phyloP scores from a whole-genome alignment of 2,888 invertebrate species.

The Molorchus minor region DNA sequence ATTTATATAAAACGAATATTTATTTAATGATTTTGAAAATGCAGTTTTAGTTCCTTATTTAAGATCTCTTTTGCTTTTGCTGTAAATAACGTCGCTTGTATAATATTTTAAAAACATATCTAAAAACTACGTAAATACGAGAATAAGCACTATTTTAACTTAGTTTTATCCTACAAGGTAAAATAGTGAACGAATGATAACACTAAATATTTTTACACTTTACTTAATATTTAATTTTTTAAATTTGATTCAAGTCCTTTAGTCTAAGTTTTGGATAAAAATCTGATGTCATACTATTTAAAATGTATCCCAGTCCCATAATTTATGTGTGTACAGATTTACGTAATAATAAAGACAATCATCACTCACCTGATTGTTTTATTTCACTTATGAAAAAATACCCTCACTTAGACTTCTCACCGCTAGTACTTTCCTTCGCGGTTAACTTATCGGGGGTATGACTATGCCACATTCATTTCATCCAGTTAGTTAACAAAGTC shows the following conservation, averaged over 20 bases:
- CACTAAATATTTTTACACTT: background rate
- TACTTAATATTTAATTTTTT: background rate
- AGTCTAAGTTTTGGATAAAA: constrained; percentile 9
- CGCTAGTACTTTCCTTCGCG: no score
- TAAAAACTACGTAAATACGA: background rate
- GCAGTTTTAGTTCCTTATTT: constrained; percentile 21
- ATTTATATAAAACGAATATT: constrained; percentile 19
- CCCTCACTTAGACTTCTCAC: no score
- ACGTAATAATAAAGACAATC: constrained; percentile 26
- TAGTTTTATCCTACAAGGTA: constrained; percentile 2
- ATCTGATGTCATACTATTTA: constrained; percentile 16
- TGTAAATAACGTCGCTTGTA: constrained; percentile 23
- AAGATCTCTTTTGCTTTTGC: constrained; percentile 24
- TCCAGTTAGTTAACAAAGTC: no score
- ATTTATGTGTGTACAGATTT: constrained; percentile 10
- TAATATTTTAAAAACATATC: constrained; percentile 23
- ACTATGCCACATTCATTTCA: no score
- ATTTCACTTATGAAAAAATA: no score
- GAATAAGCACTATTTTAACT: constrained; percentile 11
- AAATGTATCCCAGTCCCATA: no score
- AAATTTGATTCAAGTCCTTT: background rate
- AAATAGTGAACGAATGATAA: background rate
- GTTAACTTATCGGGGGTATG: no score
- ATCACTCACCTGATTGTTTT: no score
- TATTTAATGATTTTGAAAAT: constrained; percentile 24